These are phyloP conservation scores for Drosophila longiperda DNA, from an alignment of 2,888 invertebrate species.

Conservation along the genomic window DNA sequence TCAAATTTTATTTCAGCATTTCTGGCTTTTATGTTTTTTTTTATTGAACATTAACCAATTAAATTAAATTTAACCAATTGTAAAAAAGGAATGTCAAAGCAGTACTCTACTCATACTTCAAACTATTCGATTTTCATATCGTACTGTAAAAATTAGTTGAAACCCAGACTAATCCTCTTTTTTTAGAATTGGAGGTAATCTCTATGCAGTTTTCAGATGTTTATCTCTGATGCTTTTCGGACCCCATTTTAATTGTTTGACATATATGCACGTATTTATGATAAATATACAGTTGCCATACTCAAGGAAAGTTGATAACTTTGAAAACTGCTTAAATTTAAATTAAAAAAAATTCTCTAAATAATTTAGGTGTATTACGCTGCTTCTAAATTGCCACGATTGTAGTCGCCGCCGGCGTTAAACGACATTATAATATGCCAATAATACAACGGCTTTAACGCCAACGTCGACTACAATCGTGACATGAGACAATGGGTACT, in stretches of 20 bases:
- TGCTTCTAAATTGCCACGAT: background rate
- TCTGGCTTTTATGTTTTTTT: background rate
- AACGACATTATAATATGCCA: background rate
- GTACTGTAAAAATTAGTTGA: background rate
- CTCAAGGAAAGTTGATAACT: background rate
- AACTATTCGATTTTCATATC: background rate
- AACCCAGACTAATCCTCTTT: too few relatives aligned
- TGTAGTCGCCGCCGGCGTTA: background rate
- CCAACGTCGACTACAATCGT: background rate
- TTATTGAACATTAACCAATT: too few relatives aligned
- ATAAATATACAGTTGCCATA: background rate
- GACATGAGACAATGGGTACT: background rate
- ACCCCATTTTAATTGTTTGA: background rate
- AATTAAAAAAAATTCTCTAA: background rate
- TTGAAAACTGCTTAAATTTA: background rate
- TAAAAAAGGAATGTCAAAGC: too few relatives aligned
- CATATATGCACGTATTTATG: background rate
- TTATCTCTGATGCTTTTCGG: background rate
- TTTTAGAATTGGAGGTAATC: background rate
- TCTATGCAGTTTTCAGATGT: background rate
- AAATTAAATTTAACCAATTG: too few relatives aligned
- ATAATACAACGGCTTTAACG: background rate
- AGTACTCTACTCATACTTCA: background rate
- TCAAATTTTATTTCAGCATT: background rate
- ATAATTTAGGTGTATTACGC: background rate